Percentiles rank a stretch among this genome's conserved stretches.
These are phyloP conservation scores for Agrypnia vestita DNA, from an alignment of 1,140 invertebrate species.

Conservation along the genomic window DNA sequence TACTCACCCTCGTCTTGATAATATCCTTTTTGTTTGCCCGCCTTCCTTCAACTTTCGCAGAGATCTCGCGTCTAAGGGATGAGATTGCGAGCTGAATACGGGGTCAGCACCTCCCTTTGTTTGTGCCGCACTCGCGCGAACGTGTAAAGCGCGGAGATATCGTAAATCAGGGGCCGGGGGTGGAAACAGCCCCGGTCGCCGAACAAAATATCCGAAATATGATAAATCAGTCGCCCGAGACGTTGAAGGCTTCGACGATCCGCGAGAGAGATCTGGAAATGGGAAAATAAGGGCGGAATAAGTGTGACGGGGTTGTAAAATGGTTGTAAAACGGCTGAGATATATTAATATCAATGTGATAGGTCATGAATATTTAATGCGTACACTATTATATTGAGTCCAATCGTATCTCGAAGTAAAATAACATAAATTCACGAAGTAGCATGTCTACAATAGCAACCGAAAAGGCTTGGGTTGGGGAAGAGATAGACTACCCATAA, in stretches of 20 bases:
- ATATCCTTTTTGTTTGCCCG: constrained; percentile 10
- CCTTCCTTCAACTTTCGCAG: background rate
- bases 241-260: background rate
- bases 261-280: constrained; percentile 25
- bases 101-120: constrained; percentile 25
- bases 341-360: too few species aligned
- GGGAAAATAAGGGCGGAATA: background rate
- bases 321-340: too few species aligned
- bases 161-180: constrained; percentile 18
- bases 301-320: constrained; percentile 18
- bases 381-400: too few species aligned
- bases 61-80: constrained; percentile 16
- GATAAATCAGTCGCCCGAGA: constrained; percentile 28
- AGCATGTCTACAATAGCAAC: too few species aligned
- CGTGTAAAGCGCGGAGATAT: constrained; percentile 8
- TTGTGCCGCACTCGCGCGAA: constrained; percentile 14
- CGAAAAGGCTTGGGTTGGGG: too few species aligned
- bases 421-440: too few species aligned
- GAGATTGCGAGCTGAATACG: constrained; percentile 21
- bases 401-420: too few species aligned
- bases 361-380: too few species aligned
- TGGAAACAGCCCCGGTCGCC: constrained; percentile 4
- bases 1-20: background rate
- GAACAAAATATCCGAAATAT: constrained; percentile 15
- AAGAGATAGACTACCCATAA: too few species aligned